These are phyloP conservation scores for Cherax quadricarinatus DNA, from an alignment of 1,140 invertebrate genomes.

Conservation along the genomic window DNA sequence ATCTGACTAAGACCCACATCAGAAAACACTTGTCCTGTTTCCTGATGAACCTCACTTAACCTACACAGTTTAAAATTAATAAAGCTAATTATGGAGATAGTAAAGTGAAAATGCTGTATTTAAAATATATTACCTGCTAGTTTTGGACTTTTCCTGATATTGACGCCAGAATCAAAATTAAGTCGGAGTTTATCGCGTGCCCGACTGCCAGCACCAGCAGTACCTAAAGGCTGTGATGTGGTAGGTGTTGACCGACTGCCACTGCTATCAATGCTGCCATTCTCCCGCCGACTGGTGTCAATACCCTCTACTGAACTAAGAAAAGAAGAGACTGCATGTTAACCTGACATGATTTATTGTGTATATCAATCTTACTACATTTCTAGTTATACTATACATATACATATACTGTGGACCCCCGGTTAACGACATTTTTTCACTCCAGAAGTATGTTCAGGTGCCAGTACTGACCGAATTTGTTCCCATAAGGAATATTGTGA, in stretches of 20 bases:
- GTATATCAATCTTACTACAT: background rate
- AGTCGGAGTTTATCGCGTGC: constrained; percentile 69
- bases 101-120: background rate
- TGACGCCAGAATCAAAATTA: constrained; percentile 62
- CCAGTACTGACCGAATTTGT: too few relatives aligned
- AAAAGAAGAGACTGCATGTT: background rate
- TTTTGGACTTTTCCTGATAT: constrained; percentile 58
- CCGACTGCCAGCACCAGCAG: constrained; percentile 59
- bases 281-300: constrained; percentile 65
- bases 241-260: constrained; percentile 16
- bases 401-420: too few relatives aligned
- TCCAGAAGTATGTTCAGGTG: too few relatives aligned
- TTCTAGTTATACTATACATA: background rate
- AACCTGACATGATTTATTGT: background rate
- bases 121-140: constrained; percentile 33
- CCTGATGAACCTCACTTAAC: too few relatives aligned
- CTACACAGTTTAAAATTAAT: too few relatives aligned
- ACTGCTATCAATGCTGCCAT: constrained; percentile 50
- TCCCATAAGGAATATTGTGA: too few relatives aligned
- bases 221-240: constrained; percentile 20
- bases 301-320: constrained; percentile 54
- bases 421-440: too few relatives aligned
- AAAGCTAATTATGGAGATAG: background rate
- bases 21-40: too few relatives aligned
- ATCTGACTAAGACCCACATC: too few relatives aligned